Base-by-base conservation (phyloP, 2,113 vertebrate genomes). In the Spea multiplicata region DNA sequence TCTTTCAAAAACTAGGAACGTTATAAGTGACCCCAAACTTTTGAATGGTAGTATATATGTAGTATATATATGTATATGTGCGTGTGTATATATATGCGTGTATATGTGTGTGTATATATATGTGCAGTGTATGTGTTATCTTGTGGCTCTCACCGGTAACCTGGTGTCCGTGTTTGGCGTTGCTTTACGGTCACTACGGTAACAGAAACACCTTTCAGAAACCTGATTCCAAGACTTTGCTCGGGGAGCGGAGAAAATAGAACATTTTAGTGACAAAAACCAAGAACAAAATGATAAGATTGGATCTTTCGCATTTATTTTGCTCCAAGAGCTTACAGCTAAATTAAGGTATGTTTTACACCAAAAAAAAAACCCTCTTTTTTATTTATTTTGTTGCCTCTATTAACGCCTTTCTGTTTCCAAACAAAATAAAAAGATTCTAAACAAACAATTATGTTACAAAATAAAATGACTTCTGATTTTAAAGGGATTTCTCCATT, bases 141-240 rank as follows among this genome's bases (percentile, higher is more conserved):
- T 12, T 14, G 44, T 50, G 55, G 16, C 76, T 53, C 47, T 50
- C 65, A 55, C 55, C 73, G 52, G 74, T 45, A 74, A 67, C 17
- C 45, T 30, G 70, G 69, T 71, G 62, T 53, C 13, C 3, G 45
- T 74, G 78, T 80, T 80, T 68, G 64, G 48, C 52, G 78, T 80
- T 80, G 78, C 78, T 79, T 73, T 79, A 72, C 76, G 59, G 67
- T 80, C 49, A 80, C 78, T 68, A 80, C 44, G 78, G 78, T 44
- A 80, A 61, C 76, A 5, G 45, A 10, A 7, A 46, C 8, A 30
- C 30, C 55, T 59, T 59, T 59, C 55, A 59, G 55, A 52, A 50
- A 12, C 4, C n/a, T 6, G 16, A 30, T 16, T 74, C 61, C 61
- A 61, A 74, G 50, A 8, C 61, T 66, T 66, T 73, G 44, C 16